Base-by-base conservation (phyloP, 1,140 invertebrate species). In the Octopus bimaculoides region DNA sequence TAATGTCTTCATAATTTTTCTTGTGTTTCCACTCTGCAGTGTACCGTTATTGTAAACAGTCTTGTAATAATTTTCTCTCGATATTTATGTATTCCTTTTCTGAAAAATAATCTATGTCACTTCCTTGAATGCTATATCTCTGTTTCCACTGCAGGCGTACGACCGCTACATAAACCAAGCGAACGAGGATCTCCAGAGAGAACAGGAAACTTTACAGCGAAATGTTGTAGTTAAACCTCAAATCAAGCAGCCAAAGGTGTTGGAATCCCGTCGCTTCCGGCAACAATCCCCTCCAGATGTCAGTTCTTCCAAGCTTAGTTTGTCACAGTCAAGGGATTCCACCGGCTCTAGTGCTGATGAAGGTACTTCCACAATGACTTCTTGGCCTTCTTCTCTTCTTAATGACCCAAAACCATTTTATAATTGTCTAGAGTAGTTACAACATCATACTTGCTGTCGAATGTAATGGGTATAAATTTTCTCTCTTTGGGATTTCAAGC, bases 101-200 rank as follows among this genome's bases (percentile, higher is more conserved):
- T n/a, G n/a, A n/a, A n/a, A n/a, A n/a, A n/a, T 41, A 41, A 41
- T 41, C 26, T 41, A 41, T 41, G 26, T 41, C 26, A 41, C 26
- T 41, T 41, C 3, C 26, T 3, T 41, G 26, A 41, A 41, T 41
- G 26, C 26, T 61, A 17, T n/a, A 8, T 78, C 83, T 82, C 41
- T 76, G 77, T 54, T 55, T 61, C 79, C 81, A 9, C 78, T 82
- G 7, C 84, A 92, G 90, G 90, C 89, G 52, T 92, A 92, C 82
- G 91, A 92, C 83, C 85, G 87, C 73, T 91, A 90, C 83, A 92
- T 92, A 78, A 84, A 86, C n/a, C 87, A 91, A 84, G 85, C 91
- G 7, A 89, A 89, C 78, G 77, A 83, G 54, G 91, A 92, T 61
- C 82, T 91, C 1, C 88, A 91, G 79, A 87, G 88, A 78, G 90